Evolutionary conservation across 2,113 vertebrate species (phyloP).

Genomic region (Otus sunia): DNA sequence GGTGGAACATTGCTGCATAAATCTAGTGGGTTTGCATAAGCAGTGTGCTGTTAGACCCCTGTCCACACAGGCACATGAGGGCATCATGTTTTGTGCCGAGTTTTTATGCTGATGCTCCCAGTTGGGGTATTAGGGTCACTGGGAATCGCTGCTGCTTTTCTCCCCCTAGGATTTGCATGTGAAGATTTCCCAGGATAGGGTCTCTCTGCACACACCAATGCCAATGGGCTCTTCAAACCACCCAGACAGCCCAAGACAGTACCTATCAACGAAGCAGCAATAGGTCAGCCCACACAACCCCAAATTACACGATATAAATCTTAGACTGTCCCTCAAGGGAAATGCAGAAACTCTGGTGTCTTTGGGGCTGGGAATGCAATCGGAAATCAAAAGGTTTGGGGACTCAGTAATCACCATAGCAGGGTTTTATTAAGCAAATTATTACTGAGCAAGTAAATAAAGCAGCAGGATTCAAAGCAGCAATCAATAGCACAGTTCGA

Average conservation of each 20-base stretch:
- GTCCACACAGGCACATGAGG: neutral
- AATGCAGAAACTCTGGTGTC: neutral
- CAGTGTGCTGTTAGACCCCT: neutral
- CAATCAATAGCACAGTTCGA: neutral
- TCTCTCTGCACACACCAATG: rapidly evolving
- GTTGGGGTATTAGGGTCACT: neutral
- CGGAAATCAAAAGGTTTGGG: slow-evolving; percentile 4
- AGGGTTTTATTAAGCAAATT: slow-evolving; percentile 34
- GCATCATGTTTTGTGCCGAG: neutral
- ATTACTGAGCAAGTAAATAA: slow-evolving; percentile 45
- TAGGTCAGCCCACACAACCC: neutral
- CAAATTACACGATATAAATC: rapidly evolving
- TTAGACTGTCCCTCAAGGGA: neutral
- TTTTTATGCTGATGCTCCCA: neutral
- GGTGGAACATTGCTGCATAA: neutral
- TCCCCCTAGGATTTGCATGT: neutral
- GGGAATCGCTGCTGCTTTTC: neutral
- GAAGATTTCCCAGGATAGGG: rapidly evolving
- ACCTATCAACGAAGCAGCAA: neutral
- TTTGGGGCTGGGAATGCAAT: neutral
- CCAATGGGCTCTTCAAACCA: neutral
- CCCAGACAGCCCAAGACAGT: neutral
- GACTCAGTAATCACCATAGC: neutral
- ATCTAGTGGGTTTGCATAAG: neutral
- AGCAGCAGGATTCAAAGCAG: neutral